Evolutionary conservation across 2,888 invertebrate genomes (phyloP).

Genomic region (Vanessa cardui): DNA sequence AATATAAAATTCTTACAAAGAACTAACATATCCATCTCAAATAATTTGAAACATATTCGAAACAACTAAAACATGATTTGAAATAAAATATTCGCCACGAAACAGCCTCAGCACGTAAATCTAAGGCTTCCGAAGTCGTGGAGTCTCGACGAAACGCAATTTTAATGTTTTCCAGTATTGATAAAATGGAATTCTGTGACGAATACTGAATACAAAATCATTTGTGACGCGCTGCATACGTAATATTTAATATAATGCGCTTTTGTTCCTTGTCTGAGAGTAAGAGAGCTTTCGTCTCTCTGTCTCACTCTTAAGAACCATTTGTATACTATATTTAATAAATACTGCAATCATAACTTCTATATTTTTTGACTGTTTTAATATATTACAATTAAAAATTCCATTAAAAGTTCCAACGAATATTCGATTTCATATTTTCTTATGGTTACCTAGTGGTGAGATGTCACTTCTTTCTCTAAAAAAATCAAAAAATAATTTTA

Average conservation of each 20-base stretch:
- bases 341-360: too few species aligned
- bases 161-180: slow-evolving; percentile 25
- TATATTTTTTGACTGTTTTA: too few species aligned
- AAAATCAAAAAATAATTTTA: not conserved
- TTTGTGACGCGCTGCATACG: slow-evolving; percentile 27
- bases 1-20: too few species aligned
- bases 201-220: slow-evolving; percentile 26
- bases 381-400: too few species aligned
- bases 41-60: not conserved
- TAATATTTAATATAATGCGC: slow-evolving; percentile 27
- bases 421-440: too few species aligned
- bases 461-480: not conserved
- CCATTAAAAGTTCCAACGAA: too few species aligned
- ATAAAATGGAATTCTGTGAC: slow-evolving; percentile 27
- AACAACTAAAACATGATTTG: not conserved
- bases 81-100: not conserved
- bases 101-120: slow-evolving; percentile 2
- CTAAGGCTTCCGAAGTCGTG: not conserved
- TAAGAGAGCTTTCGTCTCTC: too few species aligned
- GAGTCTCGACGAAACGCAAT: slow-evolving; percentile 8
- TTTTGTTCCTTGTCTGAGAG: slow-evolving; percentile 13
- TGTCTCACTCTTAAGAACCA: too few species aligned
- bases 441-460: too few species aligned
- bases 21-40: not conserved
- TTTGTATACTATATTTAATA: too few species aligned